A percentile compares a stretch with the other conserved stretches of the same genome.
Conservation (phyloP, 2,113 vertebrate species). For the Jacana jacana region DNA sequence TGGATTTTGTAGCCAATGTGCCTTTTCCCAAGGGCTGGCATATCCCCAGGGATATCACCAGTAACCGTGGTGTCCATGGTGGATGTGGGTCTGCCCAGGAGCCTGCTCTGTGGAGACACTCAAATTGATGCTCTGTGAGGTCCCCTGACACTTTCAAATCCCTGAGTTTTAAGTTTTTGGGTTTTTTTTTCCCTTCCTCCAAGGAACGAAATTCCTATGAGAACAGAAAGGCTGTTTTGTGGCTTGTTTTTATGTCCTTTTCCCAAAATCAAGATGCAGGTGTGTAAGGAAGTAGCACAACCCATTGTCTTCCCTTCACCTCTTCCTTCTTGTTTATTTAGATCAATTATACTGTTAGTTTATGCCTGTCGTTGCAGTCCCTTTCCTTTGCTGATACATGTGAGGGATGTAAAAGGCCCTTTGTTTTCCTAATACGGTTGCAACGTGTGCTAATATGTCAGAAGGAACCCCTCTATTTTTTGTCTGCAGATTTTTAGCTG, state of each 20-base stretch:
- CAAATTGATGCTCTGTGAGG: not conserved
- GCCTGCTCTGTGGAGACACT: not conserved
- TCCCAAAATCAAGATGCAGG: not conserved
- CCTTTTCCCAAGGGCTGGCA: fast-evolving
- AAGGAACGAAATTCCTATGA: not conserved
- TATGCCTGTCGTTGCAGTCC: not conserved
- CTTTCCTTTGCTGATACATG: not conserved
- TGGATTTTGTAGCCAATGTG: not conserved
- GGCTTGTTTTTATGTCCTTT: not conserved
- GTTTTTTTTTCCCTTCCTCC: no score
- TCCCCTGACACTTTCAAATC: not conserved
- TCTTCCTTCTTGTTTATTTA: not conserved
- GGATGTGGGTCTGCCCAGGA: fast-evolving
- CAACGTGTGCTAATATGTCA: not conserved
- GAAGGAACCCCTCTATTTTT: not conserved
- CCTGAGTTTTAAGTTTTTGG: not conserved
- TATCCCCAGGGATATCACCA: no score
- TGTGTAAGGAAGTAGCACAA: not conserved
- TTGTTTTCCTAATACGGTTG: not conserved
- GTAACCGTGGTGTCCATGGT: not conserved
- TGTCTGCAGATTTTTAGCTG: not conserved
- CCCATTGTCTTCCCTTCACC: not conserved
- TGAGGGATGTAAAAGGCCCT: not conserved
- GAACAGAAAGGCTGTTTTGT: not conserved
- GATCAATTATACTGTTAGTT: not conserved